Evolutionary conservation across 2,888 invertebrate genomes (phyloP), one percentile per base, ranked within the genome.

Genomic region (Agonum fuliginosum): DNA sequence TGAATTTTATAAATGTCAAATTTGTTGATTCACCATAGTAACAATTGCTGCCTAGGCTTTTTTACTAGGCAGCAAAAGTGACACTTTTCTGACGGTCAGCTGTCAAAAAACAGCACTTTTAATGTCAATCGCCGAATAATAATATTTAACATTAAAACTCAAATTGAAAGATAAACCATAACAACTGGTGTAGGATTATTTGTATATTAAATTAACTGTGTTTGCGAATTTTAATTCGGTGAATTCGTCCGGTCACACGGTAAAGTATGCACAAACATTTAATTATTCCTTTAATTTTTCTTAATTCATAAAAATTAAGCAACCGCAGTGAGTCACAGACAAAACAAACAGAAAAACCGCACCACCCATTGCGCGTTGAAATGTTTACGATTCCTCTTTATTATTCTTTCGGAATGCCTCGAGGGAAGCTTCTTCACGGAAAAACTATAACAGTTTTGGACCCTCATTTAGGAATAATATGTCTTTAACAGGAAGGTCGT

Each of bases 401-500:
- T 72, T 72, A 72, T 72, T 72, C 51, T 54, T 72, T 34, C 54
- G 20, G 24, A 54, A 20, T n/a, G 54, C 20, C 54, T 58, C 72
- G 22, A 37, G 34, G 72, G 72, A 41, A 22, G 4, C 20, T 17
- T 34, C 20, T 72, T 72, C 72, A 72, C 41, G 37, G 72, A 72
- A 72, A 72, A 72, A 72, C 72, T 72, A 72, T 72, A 72, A 72
- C 72, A 54, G 69, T 69, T 54, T 30, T 41, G 72, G 37, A 54
- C 58, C 58, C 72, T 72, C 72, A 58, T 72, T 72, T 58, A 24
- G 24, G 24, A 54, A 72, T 72, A 72, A 72, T 72, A 72, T 72
- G 72, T 72, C 72, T 72, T 72, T 72, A 54, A 72, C 72, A 72
- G 72, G 72, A 72, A 72, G 37, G 37, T 12, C 72, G 72, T 72